Conservation (phyloP, 2,113 vertebrate species). For the Perca schrenkii region DNA sequence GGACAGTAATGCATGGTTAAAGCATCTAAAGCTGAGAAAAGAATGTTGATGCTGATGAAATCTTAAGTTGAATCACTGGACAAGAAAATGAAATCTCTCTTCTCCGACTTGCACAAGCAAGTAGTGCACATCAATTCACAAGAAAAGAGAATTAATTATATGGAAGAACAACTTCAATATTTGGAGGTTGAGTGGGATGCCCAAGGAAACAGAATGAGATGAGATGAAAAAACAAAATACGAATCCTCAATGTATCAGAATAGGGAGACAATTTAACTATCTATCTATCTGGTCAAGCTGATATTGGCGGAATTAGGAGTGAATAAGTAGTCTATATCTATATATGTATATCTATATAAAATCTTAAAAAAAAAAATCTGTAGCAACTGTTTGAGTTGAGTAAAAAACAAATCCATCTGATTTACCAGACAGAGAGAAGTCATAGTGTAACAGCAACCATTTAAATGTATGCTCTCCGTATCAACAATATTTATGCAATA, state of each 20-base stretch:
- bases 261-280: too few species aligned
- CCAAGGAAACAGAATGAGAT: not conserved
- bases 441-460: not conserved
- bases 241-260: too few species aligned
- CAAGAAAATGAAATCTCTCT: not conserved
- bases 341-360: too few species aligned
- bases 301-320: too few species aligned
- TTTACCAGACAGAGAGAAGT: not conserved
- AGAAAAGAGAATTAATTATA: not conserved
- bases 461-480: not conserved
- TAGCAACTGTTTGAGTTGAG: not conserved
- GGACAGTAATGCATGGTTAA: not conserved
- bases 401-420: not conserved
- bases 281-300: too few species aligned
- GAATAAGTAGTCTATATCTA: too few species aligned
- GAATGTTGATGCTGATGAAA: too few species aligned
- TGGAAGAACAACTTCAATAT: not conserved
- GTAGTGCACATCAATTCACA: not conserved
- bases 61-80: not conserved
- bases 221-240: too few species aligned
- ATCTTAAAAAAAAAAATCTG: too few species aligned
- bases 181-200: not conserved
- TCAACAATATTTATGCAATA: not conserved
- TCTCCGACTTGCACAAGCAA: not conserved
- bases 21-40: too few species aligned